Evolutionary conservation across 2,888 invertebrate species (phyloP), one percentile per base, ranked within the genome.

Genomic region (Autographa pulchrina): DNA sequence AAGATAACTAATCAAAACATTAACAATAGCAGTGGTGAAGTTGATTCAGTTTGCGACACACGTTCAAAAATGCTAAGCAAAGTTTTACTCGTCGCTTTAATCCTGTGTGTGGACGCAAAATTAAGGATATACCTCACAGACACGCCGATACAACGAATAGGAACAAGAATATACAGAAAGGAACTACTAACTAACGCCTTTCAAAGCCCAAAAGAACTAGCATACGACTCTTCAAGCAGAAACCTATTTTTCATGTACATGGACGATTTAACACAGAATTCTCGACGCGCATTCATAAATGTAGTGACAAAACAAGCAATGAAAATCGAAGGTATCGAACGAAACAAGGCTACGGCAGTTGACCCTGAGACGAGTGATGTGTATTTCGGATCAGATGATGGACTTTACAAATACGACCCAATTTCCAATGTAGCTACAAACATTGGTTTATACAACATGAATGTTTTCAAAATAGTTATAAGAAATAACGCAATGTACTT

Each of bases 221-320:
- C 93, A 0, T 95, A 94, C 76, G 95, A 95, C 72, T 94, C 94
- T 0, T 85, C 92, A 0, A 93, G 90, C 69, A 88, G 94, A 86
- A 94, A 93, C 62, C 83, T 95, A 3, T 95, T 88, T 72, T 95
- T 95, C 75, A 93, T 93, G 92, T 93, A 94, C 84, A 95, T 95
- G 95, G 95, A 95, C 32, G 92, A 93, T 60, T 69, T 73, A 4
- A 67, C 93, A 72, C 91, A 92, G 75, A 93, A 95, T 68, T 94
- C 95, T 1, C 93, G 94, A 66, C 85, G 95, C 35, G 95, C 93
- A 6, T 89, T 76, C 56, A 78, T 95, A 0, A 95, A 95, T 77
- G 80, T 93, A 1, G 81, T 93, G 5, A 94, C 94, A 0, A 95
- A 93, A 83, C 76, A 90, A 70, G 65, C 89, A 0, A 84, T 60